These are phyloP conservation scores for Clupea harengus DNA, from an alignment of 2,113 vertebrate species.

Conservation along the genomic window DNA sequence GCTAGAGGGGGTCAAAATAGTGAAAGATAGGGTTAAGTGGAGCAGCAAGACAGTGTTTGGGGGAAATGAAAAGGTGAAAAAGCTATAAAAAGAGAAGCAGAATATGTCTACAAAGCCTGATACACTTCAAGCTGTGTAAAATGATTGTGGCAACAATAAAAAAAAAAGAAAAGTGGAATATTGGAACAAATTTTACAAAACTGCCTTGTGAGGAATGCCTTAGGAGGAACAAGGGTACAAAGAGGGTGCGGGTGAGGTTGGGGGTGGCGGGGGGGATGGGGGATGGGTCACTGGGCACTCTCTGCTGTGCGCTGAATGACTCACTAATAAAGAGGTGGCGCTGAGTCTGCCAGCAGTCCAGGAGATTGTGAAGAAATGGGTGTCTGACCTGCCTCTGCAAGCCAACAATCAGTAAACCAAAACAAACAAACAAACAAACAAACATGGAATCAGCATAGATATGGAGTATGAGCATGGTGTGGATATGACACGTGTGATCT, in stretches of 20 bases:
- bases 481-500: not conserved
- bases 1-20: not conserved
- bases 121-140: not conserved
- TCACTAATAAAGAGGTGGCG: constrained; percentile 95
- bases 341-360: constrained; percentile 96
- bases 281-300: constrained; percentile 21
- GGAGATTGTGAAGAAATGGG: constrained; percentile 87
- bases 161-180: not conserved
- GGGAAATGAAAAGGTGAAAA: not conserved
- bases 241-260: not conserved
- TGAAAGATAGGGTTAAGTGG: not conserved
- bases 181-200: not conserved
- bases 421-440: constrained; percentile 22
- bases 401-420: constrained; percentile 61
- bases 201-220: not conserved
- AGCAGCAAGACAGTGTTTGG: not conserved
- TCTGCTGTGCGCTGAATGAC: constrained; percentile 63
- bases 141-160: not conserved
- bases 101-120: not conserved
- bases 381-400: constrained; percentile 87
- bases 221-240: not conserved
- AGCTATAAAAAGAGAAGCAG: not conserved
- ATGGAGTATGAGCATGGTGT: constrained; percentile 5
- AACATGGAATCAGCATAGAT: constrained; percentile 29
- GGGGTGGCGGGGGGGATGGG: not conserved